These are phyloP conservation scores for Epinotia demarniana DNA, from an alignment of 2,888 invertebrate species.

Conservation along the genomic window DNA sequence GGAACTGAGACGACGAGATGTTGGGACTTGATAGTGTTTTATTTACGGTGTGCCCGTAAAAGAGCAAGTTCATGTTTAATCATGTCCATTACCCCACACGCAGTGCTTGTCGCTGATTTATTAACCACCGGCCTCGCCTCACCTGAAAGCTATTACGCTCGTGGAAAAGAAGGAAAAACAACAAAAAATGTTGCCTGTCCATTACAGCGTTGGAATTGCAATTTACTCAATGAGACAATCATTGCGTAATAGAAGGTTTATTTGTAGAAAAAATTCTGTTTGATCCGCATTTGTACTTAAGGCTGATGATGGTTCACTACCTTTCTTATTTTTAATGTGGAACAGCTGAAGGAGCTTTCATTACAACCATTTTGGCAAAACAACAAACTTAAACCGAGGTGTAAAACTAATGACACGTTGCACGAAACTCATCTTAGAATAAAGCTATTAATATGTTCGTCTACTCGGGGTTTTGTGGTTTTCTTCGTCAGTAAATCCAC, in stretches of 20 bases:
- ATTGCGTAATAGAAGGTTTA: not conserved
- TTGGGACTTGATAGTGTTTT: conserved; percentile 1
- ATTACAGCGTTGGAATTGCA: not conserved
- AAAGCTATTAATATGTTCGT: not conserved
- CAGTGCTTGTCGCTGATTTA: conserved; percentile 28
- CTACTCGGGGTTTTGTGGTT: not conserved
- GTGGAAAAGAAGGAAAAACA: conserved; percentile 16
- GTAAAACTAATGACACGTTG: too few species aligned
- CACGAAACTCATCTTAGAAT: not conserved
- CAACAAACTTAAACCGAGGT: too few species aligned
- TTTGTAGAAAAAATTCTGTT: not conserved
- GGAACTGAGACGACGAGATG: not conserved
- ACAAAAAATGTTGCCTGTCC: not conserved
- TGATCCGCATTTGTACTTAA: not conserved
- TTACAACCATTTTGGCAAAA: too few species aligned
- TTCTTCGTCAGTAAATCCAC: not conserved
- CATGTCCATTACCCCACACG: conserved; percentile 31
- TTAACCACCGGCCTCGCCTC: conserved; percentile 9
- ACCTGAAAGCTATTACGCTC: conserved; percentile 25
- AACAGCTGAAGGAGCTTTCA: not conserved
- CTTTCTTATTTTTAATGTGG: too few species aligned
- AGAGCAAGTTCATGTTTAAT: conserved; percentile 24
- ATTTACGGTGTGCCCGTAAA: conserved; percentile 23
- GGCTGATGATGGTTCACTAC: not conserved
- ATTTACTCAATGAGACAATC: conserved; percentile 2